Base-by-base conservation (phyloP, 2,113 vertebrate genomes). In the Chionomys nivalis region DNA sequence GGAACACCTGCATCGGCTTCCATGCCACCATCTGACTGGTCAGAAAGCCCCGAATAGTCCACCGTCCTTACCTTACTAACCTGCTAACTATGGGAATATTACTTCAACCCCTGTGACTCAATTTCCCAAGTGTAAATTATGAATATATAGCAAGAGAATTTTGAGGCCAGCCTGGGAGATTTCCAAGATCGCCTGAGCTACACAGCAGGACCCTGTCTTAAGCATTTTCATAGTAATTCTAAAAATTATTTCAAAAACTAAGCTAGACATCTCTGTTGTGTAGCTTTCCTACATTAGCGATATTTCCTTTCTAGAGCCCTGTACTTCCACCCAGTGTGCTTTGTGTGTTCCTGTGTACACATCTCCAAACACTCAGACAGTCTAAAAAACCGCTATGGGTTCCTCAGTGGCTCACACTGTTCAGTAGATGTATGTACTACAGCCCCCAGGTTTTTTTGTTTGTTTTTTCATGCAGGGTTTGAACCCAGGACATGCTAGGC, bases 191-290 rank as follows among this genome's bases (percentile, higher is more conserved):
- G 5, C 42, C 63, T 86, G 61, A 36, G 12, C 61, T 66, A 33
- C 28, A 21, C 31, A 66, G 39, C 21, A 33, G 16, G 39, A 66
- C 2, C 10, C 28, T 86, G 16, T 47, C 47, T 90, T 42, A 72
- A 66, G 65, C 42, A 86, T 66, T 91, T 77, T 85, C 70, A 76
- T 63, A 75, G 26, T 87, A 89, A 76, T 89, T 91, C 42, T 23
- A 73, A 81, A 68, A 68, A 66, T 33, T 33, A 31, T 65, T 90
- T 70, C 11, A 28, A 8, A 87, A 90, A 55, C 42, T 89, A 68
- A 77, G 17, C 47, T 12, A 28, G 42, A 86, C 55, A 86, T 39
- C 16, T 94, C 68, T 89, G 1, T 91, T 42, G 17, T 63, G 17
- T 55, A 47, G 33, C 8, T 52, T 96, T 92, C 79, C 75, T 79